Conservation (phyloP, 1,140 invertebrate species). For the Lepidostoma basale region DNA sequence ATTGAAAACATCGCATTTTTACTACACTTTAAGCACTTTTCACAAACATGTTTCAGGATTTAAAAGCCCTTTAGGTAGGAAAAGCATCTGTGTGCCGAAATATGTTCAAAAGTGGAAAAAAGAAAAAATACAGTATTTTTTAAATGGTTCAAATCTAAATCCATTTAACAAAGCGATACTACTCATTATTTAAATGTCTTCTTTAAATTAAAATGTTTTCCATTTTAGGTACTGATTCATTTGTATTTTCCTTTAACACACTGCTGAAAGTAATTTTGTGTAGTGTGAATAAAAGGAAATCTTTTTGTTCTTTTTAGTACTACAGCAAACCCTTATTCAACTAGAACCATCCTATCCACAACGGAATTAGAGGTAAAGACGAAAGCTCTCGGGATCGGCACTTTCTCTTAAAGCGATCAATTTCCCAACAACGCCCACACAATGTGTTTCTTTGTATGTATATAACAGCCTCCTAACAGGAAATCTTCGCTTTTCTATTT, state of each 20-base stretch:
- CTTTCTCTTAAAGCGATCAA: neutral
- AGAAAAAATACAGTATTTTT: no score
- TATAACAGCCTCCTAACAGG: no score
- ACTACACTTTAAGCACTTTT: no score
- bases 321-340: neutral
- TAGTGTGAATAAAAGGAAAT: neutral
- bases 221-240: neutral
- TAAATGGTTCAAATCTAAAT: no score
- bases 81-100: no score
- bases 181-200: neutral
- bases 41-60: no score
- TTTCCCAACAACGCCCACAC: neutral
- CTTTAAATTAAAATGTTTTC: neutral
- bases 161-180: no score
- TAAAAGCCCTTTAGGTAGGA: no score
- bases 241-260: neutral
- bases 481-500: neutral
- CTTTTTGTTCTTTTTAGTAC: neutral
- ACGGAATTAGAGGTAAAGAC: neutral
- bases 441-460: neutral
- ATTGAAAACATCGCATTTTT: no score
- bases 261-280: neutral
- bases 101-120: no score
- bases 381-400: conserved; percentile 2
- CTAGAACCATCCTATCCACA: neutral